Evolutionary conservation across 2,113 vertebrate genomes (phyloP).

Genomic region (Lichenostomus cassidix): DNA sequence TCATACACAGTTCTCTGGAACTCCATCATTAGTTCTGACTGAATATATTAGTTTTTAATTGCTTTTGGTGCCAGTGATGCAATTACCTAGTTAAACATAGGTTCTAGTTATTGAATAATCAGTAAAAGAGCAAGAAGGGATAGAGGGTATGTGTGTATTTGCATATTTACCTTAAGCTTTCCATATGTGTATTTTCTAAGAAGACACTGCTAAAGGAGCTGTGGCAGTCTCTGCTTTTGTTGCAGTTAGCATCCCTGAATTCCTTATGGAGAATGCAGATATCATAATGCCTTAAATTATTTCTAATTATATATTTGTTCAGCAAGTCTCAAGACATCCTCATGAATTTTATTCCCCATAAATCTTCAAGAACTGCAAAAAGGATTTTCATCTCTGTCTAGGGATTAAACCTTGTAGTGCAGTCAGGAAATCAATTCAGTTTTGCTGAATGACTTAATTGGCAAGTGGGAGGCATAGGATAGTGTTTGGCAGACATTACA

Average conservation of each 20-base stretch:
- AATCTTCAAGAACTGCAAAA: not conserved
- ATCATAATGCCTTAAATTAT: not conserved
- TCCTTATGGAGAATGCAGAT: not conserved
- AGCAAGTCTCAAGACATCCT: not conserved
- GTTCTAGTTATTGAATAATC: not conserved
- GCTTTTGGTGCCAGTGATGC: not conserved
- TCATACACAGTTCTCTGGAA: not conserved
- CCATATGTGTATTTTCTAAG: not conserved
- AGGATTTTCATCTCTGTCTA: not conserved
- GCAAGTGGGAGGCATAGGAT: not conserved
- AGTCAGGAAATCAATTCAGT: not conserved
- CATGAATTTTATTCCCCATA: not conserved
- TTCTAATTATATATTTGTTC: not conserved
- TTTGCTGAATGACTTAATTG: not conserved
- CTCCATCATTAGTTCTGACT: not conserved
- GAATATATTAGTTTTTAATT: not conserved
- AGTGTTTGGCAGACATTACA: not conserved
- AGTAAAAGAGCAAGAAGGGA: not conserved
- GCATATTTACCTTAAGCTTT: not conserved
- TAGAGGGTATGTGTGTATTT: not conserved
- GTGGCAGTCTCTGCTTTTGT: not conserved
- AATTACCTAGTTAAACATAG: not conserved
- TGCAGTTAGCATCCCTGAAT: not conserved
- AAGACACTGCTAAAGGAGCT: not conserved
- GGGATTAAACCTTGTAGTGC: not conserved